phyloP scores from a whole-genome alignment of 1,140 invertebrate species.

The Drosophila auraria region DNA sequence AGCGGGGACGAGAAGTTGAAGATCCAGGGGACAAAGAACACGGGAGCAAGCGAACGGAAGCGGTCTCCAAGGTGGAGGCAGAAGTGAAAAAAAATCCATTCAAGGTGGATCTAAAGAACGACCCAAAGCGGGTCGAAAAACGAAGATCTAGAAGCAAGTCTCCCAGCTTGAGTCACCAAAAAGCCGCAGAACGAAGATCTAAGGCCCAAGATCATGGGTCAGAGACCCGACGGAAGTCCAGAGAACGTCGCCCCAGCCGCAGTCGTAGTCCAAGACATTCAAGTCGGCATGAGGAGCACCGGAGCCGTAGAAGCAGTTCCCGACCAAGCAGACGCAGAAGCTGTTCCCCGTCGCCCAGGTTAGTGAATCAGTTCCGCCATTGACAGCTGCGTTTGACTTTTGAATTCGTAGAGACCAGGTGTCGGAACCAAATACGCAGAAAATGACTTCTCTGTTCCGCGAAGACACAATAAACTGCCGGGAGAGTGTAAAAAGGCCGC shows the following conservation, averaged over 20 bases:
- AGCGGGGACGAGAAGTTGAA: constrained; percentile 13
- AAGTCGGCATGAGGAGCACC: background rate
- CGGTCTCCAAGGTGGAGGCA: background rate
- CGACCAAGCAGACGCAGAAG: constrained; percentile 17
- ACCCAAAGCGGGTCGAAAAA: background rate
- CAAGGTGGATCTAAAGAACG: background rate
- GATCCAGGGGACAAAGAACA: background rate
- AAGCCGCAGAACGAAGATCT: constrained; percentile 3
- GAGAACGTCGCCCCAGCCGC: constrained; percentile 18
- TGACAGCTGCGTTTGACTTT: constrained; percentile 29
- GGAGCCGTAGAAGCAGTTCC: background rate
- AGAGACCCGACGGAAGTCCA: background rate
- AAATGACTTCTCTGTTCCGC: constrained; percentile 3
- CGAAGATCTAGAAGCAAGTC: constrained; percentile 15
- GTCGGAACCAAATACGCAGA: background rate
- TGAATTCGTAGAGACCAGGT: constrained; percentile 6
- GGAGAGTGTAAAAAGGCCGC: background rate
- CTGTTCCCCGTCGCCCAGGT: constrained; percentile 42
- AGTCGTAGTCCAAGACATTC: constrained; percentile 39
- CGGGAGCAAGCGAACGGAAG: constrained; percentile 8
- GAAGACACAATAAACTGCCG: background rate
- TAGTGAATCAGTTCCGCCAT: constrained; percentile 4
- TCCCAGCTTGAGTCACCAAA: background rate
- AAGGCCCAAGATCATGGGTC: background rate
- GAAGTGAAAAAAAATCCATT: constrained; percentile 23